Evolutionary conservation across 2,797 vertebrate species (phyloP).

Genomic region (Hybognathus amarus): DNA sequence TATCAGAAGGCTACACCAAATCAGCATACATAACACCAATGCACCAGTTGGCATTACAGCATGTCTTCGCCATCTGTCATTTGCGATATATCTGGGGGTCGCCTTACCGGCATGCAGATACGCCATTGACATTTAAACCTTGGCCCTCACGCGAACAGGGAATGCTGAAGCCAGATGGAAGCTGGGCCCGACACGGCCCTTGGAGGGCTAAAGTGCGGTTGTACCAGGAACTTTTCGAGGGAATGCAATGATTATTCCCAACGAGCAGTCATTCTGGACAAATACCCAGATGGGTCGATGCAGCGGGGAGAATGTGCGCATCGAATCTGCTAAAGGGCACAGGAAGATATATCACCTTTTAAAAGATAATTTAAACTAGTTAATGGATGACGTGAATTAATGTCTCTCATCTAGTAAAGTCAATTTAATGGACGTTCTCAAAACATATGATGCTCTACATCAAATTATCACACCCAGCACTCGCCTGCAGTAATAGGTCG

Average conservation of each 20-base stretch:
- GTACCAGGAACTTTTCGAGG: conserved; percentile 71
- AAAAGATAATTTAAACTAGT: conserved; percentile 80
- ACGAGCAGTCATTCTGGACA: conserved; percentile 67
- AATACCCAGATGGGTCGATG: conserved; percentile 76
- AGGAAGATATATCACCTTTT: conserved; percentile 78
- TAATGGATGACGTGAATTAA: conserved; percentile 80
- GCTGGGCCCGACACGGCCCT: conserved; percentile 39
- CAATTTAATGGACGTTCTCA: conserved; percentile 81
- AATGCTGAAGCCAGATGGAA: conserved; percentile 72
- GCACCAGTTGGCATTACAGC: conserved; percentile 45
- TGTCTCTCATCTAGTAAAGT: conserved; percentile 73
- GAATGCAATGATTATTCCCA: conserved; percentile 74
- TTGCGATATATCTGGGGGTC: conserved; percentile 50
- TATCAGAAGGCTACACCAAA: conserved; percentile 30
- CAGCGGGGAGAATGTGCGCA: conserved; percentile 70
- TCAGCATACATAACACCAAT: conserved; percentile 37
- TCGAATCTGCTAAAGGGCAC: conserved; percentile 80
- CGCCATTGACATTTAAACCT: conserved; percentile 78
- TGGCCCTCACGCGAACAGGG: conserved; percentile 73
- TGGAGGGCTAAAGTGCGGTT: conserved; percentile 67
- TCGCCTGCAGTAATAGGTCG: conserved; percentile 58
- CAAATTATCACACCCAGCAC: conserved; percentile 68
- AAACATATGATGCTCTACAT: conserved; percentile 77
- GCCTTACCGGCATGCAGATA: conserved; percentile 77
- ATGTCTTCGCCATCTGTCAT: conserved; percentile 43